A percentile compares a stretch with the other conserved stretches of the same genome.
phyloP scores from a whole-genome alignment of 1,140 invertebrate genomes.

The Olivierus martensii region DNA sequence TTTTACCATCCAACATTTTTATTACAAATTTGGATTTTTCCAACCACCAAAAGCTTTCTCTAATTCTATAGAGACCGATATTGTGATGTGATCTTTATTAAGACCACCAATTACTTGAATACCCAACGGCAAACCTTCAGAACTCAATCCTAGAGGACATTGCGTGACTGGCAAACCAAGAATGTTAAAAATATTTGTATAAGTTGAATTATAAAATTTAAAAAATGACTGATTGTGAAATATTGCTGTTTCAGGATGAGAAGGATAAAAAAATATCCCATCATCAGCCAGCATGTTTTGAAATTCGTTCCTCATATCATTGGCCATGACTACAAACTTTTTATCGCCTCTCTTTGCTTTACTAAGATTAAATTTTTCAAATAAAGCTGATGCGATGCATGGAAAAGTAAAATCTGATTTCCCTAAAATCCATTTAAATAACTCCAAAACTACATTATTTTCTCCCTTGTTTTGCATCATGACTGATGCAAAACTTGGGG shows the following conservation, averaged over 20 bases:
- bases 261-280: conserved; percentile 73
- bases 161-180: conserved; percentile 71
- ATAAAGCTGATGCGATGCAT: conserved; percentile 53
- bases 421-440: conserved; percentile 43
- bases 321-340: not conserved
- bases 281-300: conserved; percentile 40
- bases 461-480: conserved; percentile 8
- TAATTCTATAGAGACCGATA: conserved; percentile 69
- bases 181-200: conserved; percentile 79
- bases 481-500: conserved; percentile 4
- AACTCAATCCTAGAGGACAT: conserved; percentile 69
- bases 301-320: conserved; percentile 24
- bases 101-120: conserved; percentile 54
- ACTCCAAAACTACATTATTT: conserved; percentile 26
- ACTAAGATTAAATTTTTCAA: conserved; percentile 18
- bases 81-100: conserved; percentile 59
- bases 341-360: not conserved
- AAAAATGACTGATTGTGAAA: conserved; percentile 69
- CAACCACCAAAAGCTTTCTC: conserved; percentile 72
- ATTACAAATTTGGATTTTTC: conserved; percentile 26
- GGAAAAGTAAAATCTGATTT: conserved; percentile 72
- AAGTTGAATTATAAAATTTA: conserved; percentile 71
- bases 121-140: conserved; percentile 73
- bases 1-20: too few species aligned
- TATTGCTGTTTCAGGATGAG: conserved; percentile 61